Percentiles rank a stretch among this genome's conserved stretches.
Evolutionary conservation across 2,113 vertebrate species (phyloP).

Genomic region (Syngnathus floridae): DNA sequence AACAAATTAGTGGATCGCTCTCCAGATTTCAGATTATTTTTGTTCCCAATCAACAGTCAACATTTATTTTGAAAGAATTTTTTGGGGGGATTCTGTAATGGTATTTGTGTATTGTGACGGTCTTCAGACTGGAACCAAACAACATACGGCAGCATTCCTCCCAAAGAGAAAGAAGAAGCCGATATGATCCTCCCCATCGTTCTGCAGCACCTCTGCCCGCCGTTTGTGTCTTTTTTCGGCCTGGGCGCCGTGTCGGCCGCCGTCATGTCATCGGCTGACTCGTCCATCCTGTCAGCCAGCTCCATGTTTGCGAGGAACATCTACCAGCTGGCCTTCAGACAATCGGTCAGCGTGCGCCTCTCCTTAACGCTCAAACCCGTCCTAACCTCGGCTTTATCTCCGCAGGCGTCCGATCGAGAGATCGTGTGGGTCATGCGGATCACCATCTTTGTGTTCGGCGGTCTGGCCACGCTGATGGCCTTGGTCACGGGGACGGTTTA

Average conservation of each 20-base stretch:
- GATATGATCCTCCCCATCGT: slow-evolving; percentile 97
- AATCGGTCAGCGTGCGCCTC: slow-evolving; percentile 76
- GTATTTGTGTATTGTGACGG: background rate
- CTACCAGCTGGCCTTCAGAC: slow-evolving; percentile 92
- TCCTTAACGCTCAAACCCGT: background rate
- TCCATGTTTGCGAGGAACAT: slow-evolving; percentile 99
- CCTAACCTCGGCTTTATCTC: slow-evolving; percentile 14
- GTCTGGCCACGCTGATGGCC: slow-evolving; percentile 90
- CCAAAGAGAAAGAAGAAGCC: slow-evolving; percentile 77
- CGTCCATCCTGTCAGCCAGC: slow-evolving; percentile 95
- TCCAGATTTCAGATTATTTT: slow-evolving; percentile 36
- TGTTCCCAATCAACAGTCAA: too few species aligned
- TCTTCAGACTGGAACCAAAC: slow-evolving; percentile 92
- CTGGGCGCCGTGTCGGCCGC: slow-evolving; percentile 93
- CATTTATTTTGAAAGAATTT: too few species aligned
- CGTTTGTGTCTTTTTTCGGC: slow-evolving; percentile 92
- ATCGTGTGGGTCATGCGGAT: slow-evolving; percentile 96
- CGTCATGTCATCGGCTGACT: slow-evolving; percentile 98
- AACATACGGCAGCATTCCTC: slow-evolving; percentile 73
- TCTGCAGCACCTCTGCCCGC: slow-evolving; percentile 89
- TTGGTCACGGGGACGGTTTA: slow-evolving; percentile 89
- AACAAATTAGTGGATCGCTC: slow-evolving; percentile 66
- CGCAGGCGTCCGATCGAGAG: slow-evolving; percentile 90
- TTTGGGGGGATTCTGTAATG: background rate
- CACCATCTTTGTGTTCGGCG: slow-evolving; percentile 91